Evolutionary conservation across 2,888 invertebrate species (phyloP), one percentile per base, ranked within the genome.

Genomic region (Mechanitis messenoides): DNA sequence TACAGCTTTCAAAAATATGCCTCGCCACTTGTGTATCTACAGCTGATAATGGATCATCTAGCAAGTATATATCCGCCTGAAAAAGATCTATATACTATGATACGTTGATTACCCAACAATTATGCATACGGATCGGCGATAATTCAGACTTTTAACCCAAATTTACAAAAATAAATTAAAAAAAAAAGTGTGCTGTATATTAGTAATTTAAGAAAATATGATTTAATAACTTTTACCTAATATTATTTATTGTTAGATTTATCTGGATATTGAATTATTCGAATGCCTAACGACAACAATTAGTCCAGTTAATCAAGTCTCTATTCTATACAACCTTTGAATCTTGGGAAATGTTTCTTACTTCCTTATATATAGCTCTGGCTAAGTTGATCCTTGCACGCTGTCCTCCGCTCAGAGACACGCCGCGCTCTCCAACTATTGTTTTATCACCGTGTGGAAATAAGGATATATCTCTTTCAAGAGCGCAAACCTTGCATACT

Each of bases 351-450:
- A 20, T 42, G 1, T 38, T 45, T 9, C 38, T 64, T 72, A 88
- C 89, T 72, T 87, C 92, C 70, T 91, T 91, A 73, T 94, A 94
- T 59, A 94, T 86, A n/a, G 94, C 92, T 76, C 94, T 84, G 1
- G 92, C 86, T 72, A 93, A 76, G 72, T 92, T 92, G 46, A 92
- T 90, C 60, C 95, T 90, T 1, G 95, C 95, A 66, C 93, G 91
- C 83, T 95, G 97, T 7, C 97, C 95, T 38, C 97, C 97, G 64
- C 95, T 95, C 6, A 97, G 85, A 4, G 95, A 94, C 1, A 95
- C 93, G 12, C 97, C 97, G 56, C 95, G 91, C 76, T 97, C 97
- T 0, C 97, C 98, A 0, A 97, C 95, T 35, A 95, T 88, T 0
- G 96, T 96, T 79, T 93, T 92, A 77, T 97, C 97, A 0, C 95